phyloP scores from a whole-genome alignment of 2,888 invertebrate genomes.

The Standfussiana lucernea region DNA sequence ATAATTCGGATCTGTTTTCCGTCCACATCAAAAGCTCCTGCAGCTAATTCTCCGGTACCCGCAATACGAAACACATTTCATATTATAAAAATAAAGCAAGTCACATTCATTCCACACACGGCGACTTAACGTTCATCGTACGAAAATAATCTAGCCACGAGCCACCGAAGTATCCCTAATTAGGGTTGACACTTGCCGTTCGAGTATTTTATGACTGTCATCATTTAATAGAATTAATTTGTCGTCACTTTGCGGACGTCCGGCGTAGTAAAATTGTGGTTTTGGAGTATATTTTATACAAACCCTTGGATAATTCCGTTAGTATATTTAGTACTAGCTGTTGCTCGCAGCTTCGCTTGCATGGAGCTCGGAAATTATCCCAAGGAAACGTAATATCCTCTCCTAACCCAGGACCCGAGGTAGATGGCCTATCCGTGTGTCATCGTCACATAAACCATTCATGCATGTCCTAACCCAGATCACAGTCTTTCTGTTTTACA shows the following conservation, averaged over 20 bases:
- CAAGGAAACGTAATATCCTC: neutral
- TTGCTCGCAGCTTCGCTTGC: neutral
- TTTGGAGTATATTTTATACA: constrained; percentile 11
- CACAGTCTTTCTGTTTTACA: neutral
- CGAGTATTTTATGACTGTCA: constrained; percentile 41
- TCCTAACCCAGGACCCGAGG: neutral
- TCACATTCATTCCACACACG: constrained; percentile 44
- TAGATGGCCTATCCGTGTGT: neutral
- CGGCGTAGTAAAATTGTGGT: constrained; percentile 31
- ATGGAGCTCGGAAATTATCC: neutral
- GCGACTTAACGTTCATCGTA: constrained; percentile 43
- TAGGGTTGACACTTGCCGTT: constrained; percentile 52
- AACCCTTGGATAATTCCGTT: neutral
- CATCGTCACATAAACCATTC: neutral
- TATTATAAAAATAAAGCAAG: constrained; percentile 56
- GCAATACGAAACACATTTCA: constrained; percentile 39
- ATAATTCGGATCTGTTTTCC: neutral
- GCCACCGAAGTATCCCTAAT: constrained; percentile 46
- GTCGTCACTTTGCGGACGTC: constrained; percentile 44
- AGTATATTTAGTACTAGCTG: neutral
- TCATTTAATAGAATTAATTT: constrained; percentile 48
- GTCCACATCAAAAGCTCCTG: neutral
- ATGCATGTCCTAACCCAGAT: neutral
- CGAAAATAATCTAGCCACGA: constrained; percentile 63
- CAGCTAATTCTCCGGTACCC: neutral